A percentile compares a stretch with the other conserved stretches of the same genome.
Evolutionary conservation across 2,113 vertebrate species (phyloP).

Genomic region (Burhinus oedicnemus): DNA sequence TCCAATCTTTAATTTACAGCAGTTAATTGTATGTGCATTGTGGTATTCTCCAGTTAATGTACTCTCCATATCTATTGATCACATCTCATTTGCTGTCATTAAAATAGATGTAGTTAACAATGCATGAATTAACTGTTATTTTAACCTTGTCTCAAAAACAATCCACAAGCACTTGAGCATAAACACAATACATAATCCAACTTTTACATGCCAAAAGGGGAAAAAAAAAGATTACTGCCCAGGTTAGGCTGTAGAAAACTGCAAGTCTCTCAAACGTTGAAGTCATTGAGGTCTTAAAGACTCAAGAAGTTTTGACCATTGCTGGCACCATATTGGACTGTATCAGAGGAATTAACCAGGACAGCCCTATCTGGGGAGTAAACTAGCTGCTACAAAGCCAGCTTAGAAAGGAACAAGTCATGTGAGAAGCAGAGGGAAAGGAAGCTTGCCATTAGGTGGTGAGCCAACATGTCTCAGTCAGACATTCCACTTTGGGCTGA

Average conservation of each 20-base stretch:
- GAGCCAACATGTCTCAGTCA: constrained; percentile 9
- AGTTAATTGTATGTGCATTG: neutral
- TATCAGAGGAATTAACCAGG: neutral
- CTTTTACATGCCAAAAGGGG: neutral
- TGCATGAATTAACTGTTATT: neutral
- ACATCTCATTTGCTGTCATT: neutral
- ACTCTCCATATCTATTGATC: neutral
- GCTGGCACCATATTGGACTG: neutral
- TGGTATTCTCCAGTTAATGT: neutral
- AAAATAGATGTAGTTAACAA: neutral
- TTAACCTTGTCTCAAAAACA: neutral
- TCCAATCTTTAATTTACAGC: neutral
- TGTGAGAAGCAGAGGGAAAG: neutral
- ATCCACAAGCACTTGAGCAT: neutral
- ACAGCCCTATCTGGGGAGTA: neutral
- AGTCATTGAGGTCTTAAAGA: neutral
- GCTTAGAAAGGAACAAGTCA: neutral
- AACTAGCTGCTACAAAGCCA: neutral
- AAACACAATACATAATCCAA: neutral
- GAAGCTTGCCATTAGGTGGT: neutral
- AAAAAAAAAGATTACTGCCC: neutral
- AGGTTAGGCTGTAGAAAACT: neutral
- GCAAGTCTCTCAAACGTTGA: neutral
- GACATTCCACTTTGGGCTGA: neutral
- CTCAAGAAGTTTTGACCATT: neutral